Percentiles rank a stretch among this genome's conserved stretches.
Evolutionary conservation across 2,113 vertebrate species (phyloP).

Genomic region (Dromiciops gliroides): DNA sequence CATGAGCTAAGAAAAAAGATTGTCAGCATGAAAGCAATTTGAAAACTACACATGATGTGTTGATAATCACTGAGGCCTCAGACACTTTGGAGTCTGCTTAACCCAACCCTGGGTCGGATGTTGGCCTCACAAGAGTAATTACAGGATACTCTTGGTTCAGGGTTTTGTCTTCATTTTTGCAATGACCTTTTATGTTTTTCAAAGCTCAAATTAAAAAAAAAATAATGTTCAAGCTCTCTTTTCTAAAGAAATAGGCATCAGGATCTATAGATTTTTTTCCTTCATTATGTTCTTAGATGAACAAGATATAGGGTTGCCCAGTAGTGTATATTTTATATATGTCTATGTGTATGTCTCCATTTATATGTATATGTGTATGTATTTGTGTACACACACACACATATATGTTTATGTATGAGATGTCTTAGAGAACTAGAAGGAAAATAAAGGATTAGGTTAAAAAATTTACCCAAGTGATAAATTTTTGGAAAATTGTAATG

Average conservation of each 20-base stretch:
- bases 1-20: constrained; percentile 8
- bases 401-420: background rate
- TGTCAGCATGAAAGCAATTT: constrained; percentile 54
- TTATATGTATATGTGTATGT: background rate
- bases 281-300: background rate
- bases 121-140: background rate
- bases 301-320: background rate
- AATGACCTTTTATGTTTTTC: constrained; percentile 46
- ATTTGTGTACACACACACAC: background rate
- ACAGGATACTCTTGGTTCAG: constrained; percentile 49
- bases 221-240: background rate
- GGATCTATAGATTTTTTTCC: background rate
- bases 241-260: background rate
- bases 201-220: constrained; percentile 1
- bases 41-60: background rate
- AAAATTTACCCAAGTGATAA: background rate
- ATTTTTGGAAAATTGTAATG: background rate
- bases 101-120: constrained; percentile 15
- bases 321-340: background rate
- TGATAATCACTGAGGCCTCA: constrained; percentile 14
- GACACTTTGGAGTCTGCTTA: background rate
- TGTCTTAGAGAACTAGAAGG: background rate
- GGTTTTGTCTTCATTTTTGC: constrained; percentile 30
- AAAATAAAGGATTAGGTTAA: background rate
- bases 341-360: background rate